Evolutionary conservation across 2,888 invertebrate genomes (phyloP).

Genomic region (Tromatobia lineatoria): DNA sequence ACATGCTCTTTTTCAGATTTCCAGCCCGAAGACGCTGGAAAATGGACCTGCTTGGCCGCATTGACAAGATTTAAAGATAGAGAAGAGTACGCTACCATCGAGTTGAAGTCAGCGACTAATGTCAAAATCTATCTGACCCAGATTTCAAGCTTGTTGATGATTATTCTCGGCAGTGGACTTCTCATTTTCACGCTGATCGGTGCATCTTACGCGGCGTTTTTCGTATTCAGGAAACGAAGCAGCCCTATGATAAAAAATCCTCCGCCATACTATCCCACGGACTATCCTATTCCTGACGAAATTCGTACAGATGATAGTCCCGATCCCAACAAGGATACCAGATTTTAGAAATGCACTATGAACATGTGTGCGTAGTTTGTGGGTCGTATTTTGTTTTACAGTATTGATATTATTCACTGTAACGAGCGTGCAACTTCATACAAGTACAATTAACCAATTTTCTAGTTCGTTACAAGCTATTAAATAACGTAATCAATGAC

Average conservation of each 20-base stretch:
- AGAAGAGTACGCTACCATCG: slow-evolving; percentile 64
- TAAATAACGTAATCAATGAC: background rate
- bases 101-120: slow-evolving; percentile 10
- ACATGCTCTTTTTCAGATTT: slow-evolving; percentile 42
- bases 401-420: background rate
- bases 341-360: slow-evolving; percentile 19
- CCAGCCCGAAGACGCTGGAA: slow-evolving; percentile 69
- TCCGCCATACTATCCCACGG: slow-evolving; percentile 54
- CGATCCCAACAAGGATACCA: slow-evolving; percentile 33
- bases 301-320: background rate
- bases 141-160: slow-evolving; percentile 27
- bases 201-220: slow-evolving; percentile 28
- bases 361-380: background rate
- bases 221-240: slow-evolving; percentile 51
- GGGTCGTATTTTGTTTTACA: background rate
- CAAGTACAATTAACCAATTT: background rate
- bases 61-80: slow-evolving; percentile 37
- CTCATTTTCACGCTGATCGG: slow-evolving; percentile 49
- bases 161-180: slow-evolving; percentile 44
- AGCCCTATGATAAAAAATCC: slow-evolving; percentile 30
- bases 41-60: slow-evolving; percentile 76
- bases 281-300: slow-evolving; percentile 25
- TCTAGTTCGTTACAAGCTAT: background rate
- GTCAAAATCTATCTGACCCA: background rate
- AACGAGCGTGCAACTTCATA: background rate